phyloP scores from a whole-genome alignment of 2,113 vertebrate genomes.

The Pycnonotus jocosus region DNA sequence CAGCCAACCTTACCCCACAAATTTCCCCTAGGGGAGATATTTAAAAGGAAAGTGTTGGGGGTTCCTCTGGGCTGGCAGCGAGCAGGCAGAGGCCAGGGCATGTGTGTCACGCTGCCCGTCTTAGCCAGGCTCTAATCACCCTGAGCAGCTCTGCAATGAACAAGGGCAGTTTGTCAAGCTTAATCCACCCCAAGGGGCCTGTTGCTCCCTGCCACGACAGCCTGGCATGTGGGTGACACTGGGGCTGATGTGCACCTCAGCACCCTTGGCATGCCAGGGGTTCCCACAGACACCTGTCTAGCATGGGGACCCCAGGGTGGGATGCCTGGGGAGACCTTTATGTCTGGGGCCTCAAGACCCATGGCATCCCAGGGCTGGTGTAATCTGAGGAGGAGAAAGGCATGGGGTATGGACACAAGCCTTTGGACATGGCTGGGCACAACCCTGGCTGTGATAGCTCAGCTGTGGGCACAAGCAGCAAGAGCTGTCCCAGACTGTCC shows the following conservation, averaged over 20 bases:
- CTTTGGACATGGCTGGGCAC: not conserved
- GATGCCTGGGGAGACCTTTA: not conserved
- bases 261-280: not conserved
- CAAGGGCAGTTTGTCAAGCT: conserved; percentile 51
- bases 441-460: not conserved
- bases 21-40: not conserved
- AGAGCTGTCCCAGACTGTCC: not conserved
- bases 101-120: conserved; percentile 48
- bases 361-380: not conserved
- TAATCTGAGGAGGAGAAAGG: not conserved
- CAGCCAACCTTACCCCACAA: not conserved
- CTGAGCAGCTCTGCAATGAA: not conserved
- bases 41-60: not conserved
- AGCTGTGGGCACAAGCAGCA: not conserved
- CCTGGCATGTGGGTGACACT: not conserved
- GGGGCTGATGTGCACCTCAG: fast-evolving
- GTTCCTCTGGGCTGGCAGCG: not conserved
- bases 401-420: not conserved
- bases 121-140: conserved; percentile 26
- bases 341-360: not conserved
- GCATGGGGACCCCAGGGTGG: not conserved
- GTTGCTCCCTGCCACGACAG: not conserved
- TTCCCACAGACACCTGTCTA: not conserved
- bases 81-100: not conserved
- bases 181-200: conserved; percentile 3